Evolutionary conservation across 2,888 invertebrate genomes (phyloP), one percentile per base, ranked within the genome.

Genomic region (Athetis lepigone): DNA sequence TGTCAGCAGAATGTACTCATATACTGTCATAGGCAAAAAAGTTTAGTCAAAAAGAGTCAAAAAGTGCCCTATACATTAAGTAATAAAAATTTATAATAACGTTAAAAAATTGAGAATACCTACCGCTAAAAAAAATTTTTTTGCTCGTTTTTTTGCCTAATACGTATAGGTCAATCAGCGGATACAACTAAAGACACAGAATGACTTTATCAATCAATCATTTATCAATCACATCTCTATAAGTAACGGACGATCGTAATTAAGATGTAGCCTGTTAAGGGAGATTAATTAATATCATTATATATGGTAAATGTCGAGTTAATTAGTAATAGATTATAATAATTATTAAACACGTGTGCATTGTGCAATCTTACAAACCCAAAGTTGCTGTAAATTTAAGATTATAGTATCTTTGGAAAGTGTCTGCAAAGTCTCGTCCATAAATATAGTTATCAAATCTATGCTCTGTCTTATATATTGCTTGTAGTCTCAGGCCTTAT

Each of bases 321-420:
- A 75, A 81, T 81, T 81, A 68, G 55, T 59, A 55, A 57, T 47
- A 33, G 47, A 75, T 69, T n/a, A 75, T 68, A 50, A 33, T 33
- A n/a, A n/a, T n/a, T n/a, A n/a, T n/a, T n/a, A 13, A 69, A 64
- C 65, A 62, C 51, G 43, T 62, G 47, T 58, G 40, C 43, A 68
- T 40, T 62, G 47, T 58, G 40, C 43, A 68, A 23, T 62, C 61
- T 71, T 69, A 52, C 19, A 0, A 43, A 46, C 25, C 16, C 40
- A 6, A 2, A 50, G 49, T 43, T 46, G 43, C 40, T 27, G 42
- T 13, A 16, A 18, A 18, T 25, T 18, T 7, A 2, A 39, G 19
- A 13, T 27, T 18, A 8, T 21, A 0, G 40, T 33, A 4, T 37
- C 1, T 37, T 36, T 23, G 0, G 7, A 40, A 21, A 40, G 29